phyloP scores from a whole-genome alignment of 2,797 vertebrate species.

The Loriculus beryllinus region DNA sequence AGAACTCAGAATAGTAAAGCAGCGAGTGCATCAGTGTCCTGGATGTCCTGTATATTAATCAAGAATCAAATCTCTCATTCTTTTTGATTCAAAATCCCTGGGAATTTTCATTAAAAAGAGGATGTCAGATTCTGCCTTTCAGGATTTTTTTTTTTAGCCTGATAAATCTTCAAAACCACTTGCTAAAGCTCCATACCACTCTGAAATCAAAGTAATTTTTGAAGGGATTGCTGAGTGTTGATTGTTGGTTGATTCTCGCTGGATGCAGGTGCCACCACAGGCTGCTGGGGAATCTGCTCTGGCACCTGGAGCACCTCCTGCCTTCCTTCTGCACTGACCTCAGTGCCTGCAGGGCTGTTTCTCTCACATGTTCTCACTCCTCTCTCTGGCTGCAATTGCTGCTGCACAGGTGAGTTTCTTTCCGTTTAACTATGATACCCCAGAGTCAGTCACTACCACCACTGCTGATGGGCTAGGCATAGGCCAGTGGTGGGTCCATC shows the following conservation, averaged over 20 bases:
- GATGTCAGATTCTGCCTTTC: not conserved
- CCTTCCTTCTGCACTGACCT: not conserved
- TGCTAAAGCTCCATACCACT: not conserved
- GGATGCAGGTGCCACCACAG: not conserved
- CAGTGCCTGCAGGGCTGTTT: not conserved
- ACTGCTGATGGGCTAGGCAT: rapidly evolving
- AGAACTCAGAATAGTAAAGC: not conserved
- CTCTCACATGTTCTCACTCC: not conserved
- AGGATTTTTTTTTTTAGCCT: not conserved
- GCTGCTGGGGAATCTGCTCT: not conserved
- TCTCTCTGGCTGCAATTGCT: not conserved
- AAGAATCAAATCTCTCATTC: not conserved
- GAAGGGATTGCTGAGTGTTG: not conserved
- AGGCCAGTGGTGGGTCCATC: not conserved
- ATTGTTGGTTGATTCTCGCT: not conserved
- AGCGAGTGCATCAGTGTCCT: not conserved
- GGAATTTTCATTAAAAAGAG: not conserved
- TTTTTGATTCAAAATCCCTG: not conserved
- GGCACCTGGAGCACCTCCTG: not conserved
- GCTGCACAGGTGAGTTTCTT: not conserved
- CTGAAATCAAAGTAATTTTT: slow-evolving; percentile 25
- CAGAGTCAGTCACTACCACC: not conserved
- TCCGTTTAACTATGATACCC: not conserved
- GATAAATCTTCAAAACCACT: not conserved
- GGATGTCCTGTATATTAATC: not conserved